phyloP scores from a whole-genome alignment of 2,113 vertebrate genomes.

The Eptesicus fuscus region DNA sequence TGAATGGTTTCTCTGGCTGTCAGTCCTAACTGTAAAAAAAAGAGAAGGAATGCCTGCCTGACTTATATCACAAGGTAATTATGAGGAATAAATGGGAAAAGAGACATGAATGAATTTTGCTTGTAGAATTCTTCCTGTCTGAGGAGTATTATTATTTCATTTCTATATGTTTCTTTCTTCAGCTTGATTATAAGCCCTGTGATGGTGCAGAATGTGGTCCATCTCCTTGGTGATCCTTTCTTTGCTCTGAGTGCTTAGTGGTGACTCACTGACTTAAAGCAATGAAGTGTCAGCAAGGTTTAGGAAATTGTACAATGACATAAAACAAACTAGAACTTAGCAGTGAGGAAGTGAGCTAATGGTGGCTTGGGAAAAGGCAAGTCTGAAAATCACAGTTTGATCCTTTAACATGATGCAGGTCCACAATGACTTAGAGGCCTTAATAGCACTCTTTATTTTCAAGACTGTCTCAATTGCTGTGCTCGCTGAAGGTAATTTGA shows the following conservation, averaged over 20 bases:
- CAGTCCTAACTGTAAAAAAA: background rate
- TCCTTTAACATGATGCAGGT: background rate
- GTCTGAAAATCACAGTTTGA: slow-evolving; percentile 29
- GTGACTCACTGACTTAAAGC: background rate
- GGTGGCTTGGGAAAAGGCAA: background rate
- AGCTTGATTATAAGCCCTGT: background rate
- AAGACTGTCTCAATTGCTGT: background rate
- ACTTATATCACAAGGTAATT: background rate
- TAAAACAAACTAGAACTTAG: slow-evolving; percentile 8
- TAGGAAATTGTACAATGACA: background rate
- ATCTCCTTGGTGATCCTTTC: background rate
- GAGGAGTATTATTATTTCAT: background rate
- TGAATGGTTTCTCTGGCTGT: background rate
- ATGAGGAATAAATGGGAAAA: background rate
- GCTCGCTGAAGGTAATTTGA: slow-evolving; percentile 20
- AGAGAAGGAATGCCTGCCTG: background rate
- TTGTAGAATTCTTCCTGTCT: background rate
- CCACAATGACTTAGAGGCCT: background rate
- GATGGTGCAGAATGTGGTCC: background rate
- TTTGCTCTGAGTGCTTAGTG: background rate
- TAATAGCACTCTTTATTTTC: slow-evolving; percentile 41
- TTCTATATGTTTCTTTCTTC: background rate
- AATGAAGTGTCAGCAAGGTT: background rate
- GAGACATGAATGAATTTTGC: background rate
- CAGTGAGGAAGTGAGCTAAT: background rate